Percentiles rank a stretch among this genome's conserved stretches.
These are phyloP conservation scores for Hemiscyllium ocellatum DNA, from an alignment of 2,113 vertebrate genomes.

Conservation along the genomic window DNA sequence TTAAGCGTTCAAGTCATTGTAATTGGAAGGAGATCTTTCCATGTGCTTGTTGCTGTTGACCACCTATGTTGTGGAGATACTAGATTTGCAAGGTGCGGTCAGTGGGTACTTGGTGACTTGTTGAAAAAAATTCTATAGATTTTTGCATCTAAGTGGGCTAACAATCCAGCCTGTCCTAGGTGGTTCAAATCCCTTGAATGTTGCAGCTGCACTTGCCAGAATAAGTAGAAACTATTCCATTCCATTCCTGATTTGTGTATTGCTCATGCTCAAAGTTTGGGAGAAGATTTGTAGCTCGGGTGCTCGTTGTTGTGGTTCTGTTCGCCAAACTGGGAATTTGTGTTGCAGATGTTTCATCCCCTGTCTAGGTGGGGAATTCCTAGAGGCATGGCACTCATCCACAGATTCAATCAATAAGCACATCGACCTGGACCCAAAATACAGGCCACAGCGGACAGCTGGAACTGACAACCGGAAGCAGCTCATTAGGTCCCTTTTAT, in stretches of 20 bases:
- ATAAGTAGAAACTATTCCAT: neutral
- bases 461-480: too few species aligned
- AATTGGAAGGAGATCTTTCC: neutral
- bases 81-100: neutral
- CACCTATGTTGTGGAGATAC: neutral
- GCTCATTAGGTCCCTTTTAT: too few species aligned
- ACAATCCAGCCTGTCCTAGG: neutral
- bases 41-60: neutral
- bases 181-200: neutral
- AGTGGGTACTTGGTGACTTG: neutral
- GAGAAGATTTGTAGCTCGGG: too few species aligned
- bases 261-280: too few species aligned
- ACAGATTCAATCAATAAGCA: too few species aligned
- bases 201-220: neutral
- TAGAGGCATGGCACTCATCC: too few species aligned
- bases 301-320: too few species aligned
- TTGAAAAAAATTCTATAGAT: neutral
- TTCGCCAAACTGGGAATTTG: too few species aligned
- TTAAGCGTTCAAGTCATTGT: neutral
- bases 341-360: too few species aligned
- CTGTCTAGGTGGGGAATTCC: too few species aligned
- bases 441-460: too few species aligned
- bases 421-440: too few species aligned
- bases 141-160: neutral
- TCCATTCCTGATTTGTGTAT: neutral